These are phyloP conservation scores for Cynaeus angustus DNA, from an alignment of 2,888 invertebrate species.

Conservation along the genomic window DNA sequence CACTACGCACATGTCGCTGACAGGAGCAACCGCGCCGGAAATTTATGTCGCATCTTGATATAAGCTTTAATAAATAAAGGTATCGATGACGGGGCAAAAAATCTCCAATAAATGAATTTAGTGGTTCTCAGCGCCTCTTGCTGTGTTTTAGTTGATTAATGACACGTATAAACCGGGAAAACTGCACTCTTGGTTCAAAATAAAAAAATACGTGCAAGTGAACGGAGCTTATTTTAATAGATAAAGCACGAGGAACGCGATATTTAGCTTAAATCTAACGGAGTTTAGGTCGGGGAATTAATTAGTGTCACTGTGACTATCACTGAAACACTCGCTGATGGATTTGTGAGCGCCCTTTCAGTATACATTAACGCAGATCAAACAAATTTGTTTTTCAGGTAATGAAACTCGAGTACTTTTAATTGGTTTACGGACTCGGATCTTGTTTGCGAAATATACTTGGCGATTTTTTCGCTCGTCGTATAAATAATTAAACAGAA, in stretches of 20 bases:
- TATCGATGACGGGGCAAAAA: constrained; percentile 21
- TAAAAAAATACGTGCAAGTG: constrained; percentile 2
- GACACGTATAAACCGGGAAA: too few relatives aligned
- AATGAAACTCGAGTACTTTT: constrained; percentile 5
- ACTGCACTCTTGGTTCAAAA: not conserved
- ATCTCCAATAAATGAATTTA: constrained; percentile 9
- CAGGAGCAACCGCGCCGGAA: too few relatives aligned
- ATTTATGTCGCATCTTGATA: constrained; percentile 23
- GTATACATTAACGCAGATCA: constrained; percentile 13
- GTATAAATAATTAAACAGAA: too few relatives aligned
- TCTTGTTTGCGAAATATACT: not conserved
- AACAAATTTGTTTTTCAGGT: constrained; percentile 22
- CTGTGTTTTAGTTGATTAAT: constrained; percentile 29
- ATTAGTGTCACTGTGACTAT: constrained; percentile 22
- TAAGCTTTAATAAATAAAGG: constrained; percentile 12
- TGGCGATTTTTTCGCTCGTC: not conserved
- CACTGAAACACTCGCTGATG: constrained; percentile 32
- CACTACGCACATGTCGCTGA: constrained; percentile 6
- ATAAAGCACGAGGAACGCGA: too few relatives aligned
- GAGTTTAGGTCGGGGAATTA: constrained; percentile 20
- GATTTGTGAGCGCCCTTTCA: constrained; percentile 21
- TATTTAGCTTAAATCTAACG: constrained; percentile 19
- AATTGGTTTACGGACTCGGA: not conserved
- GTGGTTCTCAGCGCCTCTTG: not conserved
- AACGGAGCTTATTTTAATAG: not conserved